These are phyloP conservation scores for Emmelina monodactyla DNA, from an alignment of 2,888 invertebrate species.

Conservation along the genomic window DNA sequence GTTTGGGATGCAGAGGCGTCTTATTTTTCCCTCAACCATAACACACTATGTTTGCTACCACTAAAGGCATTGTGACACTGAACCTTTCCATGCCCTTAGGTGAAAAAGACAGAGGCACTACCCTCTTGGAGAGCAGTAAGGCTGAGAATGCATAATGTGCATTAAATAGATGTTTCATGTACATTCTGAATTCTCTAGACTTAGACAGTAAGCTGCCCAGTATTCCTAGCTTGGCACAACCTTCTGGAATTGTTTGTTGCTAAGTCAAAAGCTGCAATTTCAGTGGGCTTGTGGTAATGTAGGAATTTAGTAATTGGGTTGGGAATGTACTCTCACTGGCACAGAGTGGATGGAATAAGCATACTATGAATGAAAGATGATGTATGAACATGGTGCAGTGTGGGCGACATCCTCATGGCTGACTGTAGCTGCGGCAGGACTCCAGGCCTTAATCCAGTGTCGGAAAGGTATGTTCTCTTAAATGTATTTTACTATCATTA, in stretches of 20 bases:
- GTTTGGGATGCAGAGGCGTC: conserved; percentile 7
- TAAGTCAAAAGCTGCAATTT: conserved; percentile 34
- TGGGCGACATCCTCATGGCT: neutral
- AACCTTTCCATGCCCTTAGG: no score
- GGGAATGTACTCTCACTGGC: conserved; percentile 27
- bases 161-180: conserved; percentile 34
- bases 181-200: conserved; percentile 56
- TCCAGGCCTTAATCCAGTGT: no score
- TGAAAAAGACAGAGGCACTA: no score
- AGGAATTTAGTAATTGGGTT: conserved; percentile 41
- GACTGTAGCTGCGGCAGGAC: neutral
- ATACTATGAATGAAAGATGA: neutral
- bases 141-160: conserved; percentile 51
- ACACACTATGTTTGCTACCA: neutral
- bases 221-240: conserved; percentile 37
- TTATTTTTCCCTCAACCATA: neutral
- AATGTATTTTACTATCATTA: no score
- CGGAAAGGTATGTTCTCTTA: no score
- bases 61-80: no score
- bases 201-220: conserved; percentile 44
- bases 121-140: conserved; percentile 41
- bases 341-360: neutral
- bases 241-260: conserved; percentile 36
- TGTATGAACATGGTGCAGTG: neutral
- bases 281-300: conserved; percentile 36